These are phyloP conservation scores for rabbit (Oryctolagus cuniculus) DNA, from an alignment of 2,113 vertebrate genomes.

Conservation along the genomic window DNA sequence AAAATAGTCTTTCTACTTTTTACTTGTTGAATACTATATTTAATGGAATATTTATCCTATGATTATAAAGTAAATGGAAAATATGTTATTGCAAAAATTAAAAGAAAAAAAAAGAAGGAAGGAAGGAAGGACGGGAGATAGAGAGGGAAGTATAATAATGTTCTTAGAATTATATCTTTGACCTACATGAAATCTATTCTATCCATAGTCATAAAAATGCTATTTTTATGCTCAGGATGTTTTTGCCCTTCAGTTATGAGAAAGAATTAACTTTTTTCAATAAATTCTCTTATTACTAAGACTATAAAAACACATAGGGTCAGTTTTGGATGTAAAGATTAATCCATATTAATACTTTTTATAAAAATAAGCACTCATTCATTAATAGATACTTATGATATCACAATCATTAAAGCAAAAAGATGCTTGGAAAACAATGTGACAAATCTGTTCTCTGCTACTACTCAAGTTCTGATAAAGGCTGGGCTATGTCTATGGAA, in stretches of 20 bases:
- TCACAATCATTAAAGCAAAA: slow-evolving; percentile 17
- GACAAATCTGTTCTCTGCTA: neutral
- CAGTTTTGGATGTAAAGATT: neutral
- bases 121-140: too few species aligned
- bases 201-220: neutral
- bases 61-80: too few species aligned
- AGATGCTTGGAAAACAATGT: neutral
- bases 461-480: neutral
- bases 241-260: neutral
- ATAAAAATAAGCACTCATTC: neutral
- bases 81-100: too few species aligned
- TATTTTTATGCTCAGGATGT: neutral
- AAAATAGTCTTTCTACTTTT: too few species aligned
- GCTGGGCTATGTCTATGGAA: neutral
- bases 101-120: too few species aligned
- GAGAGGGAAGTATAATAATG: too few species aligned
- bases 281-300: neutral
- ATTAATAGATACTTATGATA: neutral
- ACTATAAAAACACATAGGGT: neutral
- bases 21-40: too few species aligned
- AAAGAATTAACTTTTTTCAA: neutral
- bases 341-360: neutral
- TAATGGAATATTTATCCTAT: too few species aligned
- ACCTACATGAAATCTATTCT: too few species aligned
- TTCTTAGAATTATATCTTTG: too few species aligned